Evolutionary conservation across 2,888 invertebrate species (phyloP).

Genomic region (Fissipunctia ypsillon): DNA sequence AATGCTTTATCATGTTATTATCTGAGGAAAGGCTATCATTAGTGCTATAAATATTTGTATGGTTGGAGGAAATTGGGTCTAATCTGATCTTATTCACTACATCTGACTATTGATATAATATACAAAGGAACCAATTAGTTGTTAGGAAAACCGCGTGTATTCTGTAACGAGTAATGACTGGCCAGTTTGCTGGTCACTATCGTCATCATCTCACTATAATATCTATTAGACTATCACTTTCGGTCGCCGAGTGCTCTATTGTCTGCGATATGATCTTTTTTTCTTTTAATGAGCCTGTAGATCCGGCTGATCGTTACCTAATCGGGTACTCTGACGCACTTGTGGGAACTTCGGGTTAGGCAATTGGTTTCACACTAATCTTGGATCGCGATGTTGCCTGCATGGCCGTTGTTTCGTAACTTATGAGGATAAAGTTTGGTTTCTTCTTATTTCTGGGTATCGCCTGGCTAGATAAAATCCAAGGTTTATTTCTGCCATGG

Average conservation of each 20-base stretch:
- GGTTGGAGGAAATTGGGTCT: constrained; percentile 39
- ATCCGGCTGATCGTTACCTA: constrained; percentile 88
- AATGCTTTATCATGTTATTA: constrained; percentile 51
- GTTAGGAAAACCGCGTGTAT: constrained; percentile 64
- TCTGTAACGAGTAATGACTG: constrained; percentile 78
- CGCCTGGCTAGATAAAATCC: neutral
- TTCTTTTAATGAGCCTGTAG: constrained; percentile 86
- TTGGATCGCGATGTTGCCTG: constrained; percentile 44
- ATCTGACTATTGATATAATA: constrained; percentile 28
- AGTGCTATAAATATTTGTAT: constrained; percentile 48
- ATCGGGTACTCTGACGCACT: constrained; percentile 83
- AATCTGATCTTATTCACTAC: constrained; percentile 17
- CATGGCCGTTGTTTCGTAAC: constrained; percentile 40
- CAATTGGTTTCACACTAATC: constrained; percentile 77
- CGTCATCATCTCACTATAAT: constrained; percentile 81
- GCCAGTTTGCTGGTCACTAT: constrained; percentile 76
- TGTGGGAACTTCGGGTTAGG: constrained; percentile 82
- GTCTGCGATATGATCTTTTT: constrained; percentile 87
- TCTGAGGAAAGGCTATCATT: constrained; percentile 46
- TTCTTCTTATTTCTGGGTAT: constrained; percentile 28
- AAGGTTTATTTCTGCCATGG: constrained; percentile 10
- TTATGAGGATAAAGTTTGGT: constrained; percentile 33
- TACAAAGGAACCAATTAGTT: constrained; percentile 50
- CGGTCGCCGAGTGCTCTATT: constrained; percentile 86
- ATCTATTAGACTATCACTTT: constrained; percentile 89